Evolutionary conservation across 2,797 vertebrate genomes (phyloP).

Genomic region (Falco concolor): DNA sequence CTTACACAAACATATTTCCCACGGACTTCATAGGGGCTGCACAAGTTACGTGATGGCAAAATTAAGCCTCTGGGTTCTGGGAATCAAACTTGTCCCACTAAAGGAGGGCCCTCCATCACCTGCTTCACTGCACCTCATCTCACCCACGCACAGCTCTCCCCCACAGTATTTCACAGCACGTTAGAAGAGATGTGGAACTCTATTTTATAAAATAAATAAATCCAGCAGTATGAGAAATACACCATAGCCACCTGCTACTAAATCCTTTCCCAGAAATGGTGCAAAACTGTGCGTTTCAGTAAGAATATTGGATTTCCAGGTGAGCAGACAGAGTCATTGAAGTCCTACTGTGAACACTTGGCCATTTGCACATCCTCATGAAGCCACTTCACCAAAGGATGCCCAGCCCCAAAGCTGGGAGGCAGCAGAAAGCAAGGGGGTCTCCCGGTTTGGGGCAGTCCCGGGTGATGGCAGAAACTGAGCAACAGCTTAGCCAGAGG

Average conservation of each 20-base stretch:
- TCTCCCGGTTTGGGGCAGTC: neutral
- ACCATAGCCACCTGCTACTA: neutral
- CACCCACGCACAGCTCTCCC: neutral
- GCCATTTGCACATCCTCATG: accelerated
- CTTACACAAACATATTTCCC: neutral
- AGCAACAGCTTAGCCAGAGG: neutral
- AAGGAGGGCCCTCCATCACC: neutral
- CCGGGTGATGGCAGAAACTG: neutral
- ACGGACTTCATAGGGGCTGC: neutral
- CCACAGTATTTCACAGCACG: neutral
- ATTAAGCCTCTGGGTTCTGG: neutral
- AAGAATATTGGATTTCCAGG: neutral
- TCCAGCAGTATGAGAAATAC: neutral
- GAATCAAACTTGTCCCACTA: neutral
- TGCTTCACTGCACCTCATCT: accelerated
- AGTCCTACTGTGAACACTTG: neutral
- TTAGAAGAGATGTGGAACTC: neutral
- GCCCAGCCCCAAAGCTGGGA: neutral
- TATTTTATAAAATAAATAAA: neutral
- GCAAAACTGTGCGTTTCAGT: neutral
- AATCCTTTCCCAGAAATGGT: neutral
- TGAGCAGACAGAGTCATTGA: neutral
- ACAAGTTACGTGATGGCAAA: neutral
- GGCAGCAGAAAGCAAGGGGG: accelerated
- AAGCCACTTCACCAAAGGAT: neutral